Percentiles rank a stretch among this genome's conserved stretches.
phyloP scores from a whole-genome alignment of 2,113 vertebrate genomes.

The Osmerus mordax region DNA sequence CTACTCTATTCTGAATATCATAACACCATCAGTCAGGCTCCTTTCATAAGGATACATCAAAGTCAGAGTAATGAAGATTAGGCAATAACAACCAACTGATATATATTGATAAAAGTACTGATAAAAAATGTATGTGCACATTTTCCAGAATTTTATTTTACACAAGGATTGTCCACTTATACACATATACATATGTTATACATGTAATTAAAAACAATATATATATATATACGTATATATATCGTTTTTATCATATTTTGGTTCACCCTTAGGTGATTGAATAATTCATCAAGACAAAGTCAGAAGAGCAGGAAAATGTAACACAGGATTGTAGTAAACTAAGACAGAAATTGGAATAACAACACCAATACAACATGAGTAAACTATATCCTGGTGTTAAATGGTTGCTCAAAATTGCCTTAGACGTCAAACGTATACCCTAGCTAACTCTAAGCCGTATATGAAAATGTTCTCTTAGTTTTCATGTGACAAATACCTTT shows the following conservation, averaged over 20 bases:
- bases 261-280: constrained; percentile 45
- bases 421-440: too few species aligned
- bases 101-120: constrained; percentile 13
- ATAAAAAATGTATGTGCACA: constrained; percentile 27
- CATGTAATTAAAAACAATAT: constrained; percentile 26
- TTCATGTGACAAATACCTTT: too few species aligned
- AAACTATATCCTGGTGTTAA: constrained; percentile 38
- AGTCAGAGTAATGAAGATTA: constrained; percentile 5
- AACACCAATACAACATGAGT: constrained; percentile 34
- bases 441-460: too few species aligned
- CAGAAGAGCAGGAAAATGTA: constrained; percentile 46
- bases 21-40: constrained; percentile 9
- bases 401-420: background rate
- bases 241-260: constrained; percentile 34
- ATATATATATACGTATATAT: constrained; percentile 11
- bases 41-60: constrained; percentile 18
- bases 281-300: constrained; percentile 49
- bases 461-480: too few species aligned
- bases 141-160: constrained; percentile 66
- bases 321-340: background rate
- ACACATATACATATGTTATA: constrained; percentile 38
- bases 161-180: constrained; percentile 68
- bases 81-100: too few species aligned
- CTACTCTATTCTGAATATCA: too few species aligned
- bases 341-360: constrained; percentile 51